These are phyloP conservation scores for Tethya wilhelma DNA, from an alignment of 37 sponge, comb jelly and placozoan genomes.

Conservation along the genomic window DNA sequence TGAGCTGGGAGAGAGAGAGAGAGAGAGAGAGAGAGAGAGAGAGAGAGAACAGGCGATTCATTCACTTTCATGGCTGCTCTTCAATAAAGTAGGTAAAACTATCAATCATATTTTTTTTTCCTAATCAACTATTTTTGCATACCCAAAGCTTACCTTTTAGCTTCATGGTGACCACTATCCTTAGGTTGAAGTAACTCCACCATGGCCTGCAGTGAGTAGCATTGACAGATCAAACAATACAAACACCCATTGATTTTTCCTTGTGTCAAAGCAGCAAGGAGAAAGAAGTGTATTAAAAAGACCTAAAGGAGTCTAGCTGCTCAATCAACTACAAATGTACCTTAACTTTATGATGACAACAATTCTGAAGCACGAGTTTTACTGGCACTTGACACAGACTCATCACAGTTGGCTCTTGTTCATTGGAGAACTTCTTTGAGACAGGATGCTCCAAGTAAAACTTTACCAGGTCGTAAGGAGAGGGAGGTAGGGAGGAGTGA, in stretches of 20 bases:
- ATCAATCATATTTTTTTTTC: no score
- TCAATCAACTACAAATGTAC: no score
- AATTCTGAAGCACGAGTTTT: conserved; percentile 51
- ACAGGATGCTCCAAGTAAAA: conserved; percentile 49
- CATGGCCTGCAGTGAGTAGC: conserved; percentile 3
- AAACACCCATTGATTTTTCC: no score
- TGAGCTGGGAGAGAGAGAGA: conserved; percentile 3
- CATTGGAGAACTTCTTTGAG: neutral
- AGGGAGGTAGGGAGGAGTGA: neutral
- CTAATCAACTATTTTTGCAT: no score
- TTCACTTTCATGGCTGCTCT: neutral
- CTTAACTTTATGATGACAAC: conserved; percentile 16
- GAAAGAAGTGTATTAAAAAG: no score
- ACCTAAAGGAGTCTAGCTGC: no score
- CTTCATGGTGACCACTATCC: neutral
- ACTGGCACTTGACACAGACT: conserved; percentile 46
- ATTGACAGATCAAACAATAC: neutral
- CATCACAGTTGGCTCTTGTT: no score
- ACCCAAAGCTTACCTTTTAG: conserved; percentile 4
- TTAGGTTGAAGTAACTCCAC: conserved; percentile 23
- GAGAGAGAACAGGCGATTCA: neutral
- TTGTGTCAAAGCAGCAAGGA: no score
- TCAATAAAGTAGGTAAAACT: no score
- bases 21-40: neutral
- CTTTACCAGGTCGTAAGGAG: conserved; percentile 50